Evolutionary conservation across 2,797 vertebrate species (phyloP), one percentile per base, ranked within the genome.

Genomic region (Hyperoplus lanceolatus): DNA sequence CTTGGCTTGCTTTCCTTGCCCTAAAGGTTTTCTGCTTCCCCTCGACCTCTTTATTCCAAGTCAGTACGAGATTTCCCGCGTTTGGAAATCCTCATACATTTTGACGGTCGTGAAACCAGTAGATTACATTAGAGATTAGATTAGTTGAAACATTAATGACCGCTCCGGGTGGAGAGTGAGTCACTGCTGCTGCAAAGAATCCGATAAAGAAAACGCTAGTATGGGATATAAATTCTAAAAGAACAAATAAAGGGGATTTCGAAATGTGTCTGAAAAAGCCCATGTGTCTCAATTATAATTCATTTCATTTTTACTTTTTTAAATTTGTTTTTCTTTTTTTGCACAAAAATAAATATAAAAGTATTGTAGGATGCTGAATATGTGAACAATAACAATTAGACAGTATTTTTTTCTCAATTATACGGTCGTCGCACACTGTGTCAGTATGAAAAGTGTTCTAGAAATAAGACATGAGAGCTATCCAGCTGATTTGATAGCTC

Each of bases 81-180:
- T 29, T 76, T 51, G 48, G 67, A 69, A 46, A 79, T 59, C 50
- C 77, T 85, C 66, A 75, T 84, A 64, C 46, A 77, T 83, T 58
- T 77, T 81, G 77, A 82, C 75, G 75, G 81, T 59, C 4, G 11
- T 77, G 79, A 61, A 62, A 73, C 79, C 74, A 81, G 73, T 81
- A 56, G 78, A 87, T 90, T 84, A 73, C 77, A 63, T 90, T 79
- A 68, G 73, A 90, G 73, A 90, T 89, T 77, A 87, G 80, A 84
- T 86, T 75, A 87, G 64, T 87, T 88, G 75, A 90, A 91, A 89
- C 80, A 79, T 84, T 75, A 76, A 90, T 85, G 79, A 84, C 79
- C 85, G 83, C 81, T 83, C 56, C 0, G 43, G 73, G 79, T 74
- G 75, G 75, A 29, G 65, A 79, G 70, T 74, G 70, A 89, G 73